A percentile compares a stretch with the other conserved stretches of the same genome.
Conservation (phyloP, 53 echinoderm and acorn worm species). For the Holothuria scabra region DNA sequence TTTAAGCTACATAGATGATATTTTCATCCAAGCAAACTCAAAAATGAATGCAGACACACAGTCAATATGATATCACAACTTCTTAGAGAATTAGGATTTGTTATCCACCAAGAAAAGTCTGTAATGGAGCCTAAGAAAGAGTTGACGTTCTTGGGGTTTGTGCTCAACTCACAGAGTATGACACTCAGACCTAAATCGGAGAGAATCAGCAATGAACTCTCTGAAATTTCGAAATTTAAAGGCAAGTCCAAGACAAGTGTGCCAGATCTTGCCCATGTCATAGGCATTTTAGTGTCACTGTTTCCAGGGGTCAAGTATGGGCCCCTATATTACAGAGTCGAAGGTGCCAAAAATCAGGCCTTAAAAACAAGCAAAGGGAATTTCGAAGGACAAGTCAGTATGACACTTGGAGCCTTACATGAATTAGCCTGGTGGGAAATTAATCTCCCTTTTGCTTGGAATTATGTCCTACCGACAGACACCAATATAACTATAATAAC, state of each 20-base stretch:
- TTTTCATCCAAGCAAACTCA: slow-evolving; percentile 30
- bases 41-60: slow-evolving; percentile 11
- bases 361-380: no score
- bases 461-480: no score
- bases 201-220: not conserved
- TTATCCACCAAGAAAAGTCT: slow-evolving; percentile 31
- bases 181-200: slow-evolving; percentile 9
- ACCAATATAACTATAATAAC: no score
- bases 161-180: slow-evolving; percentile 9
- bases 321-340: slow-evolving; percentile 18
- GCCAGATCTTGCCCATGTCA: slow-evolving; percentile 19
- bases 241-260: not conserved
- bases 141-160: slow-evolving; percentile 35
- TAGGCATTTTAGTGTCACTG: slow-evolving; percentile 33
- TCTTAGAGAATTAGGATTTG: slow-evolving; percentile 17
- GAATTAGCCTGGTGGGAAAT: no score
- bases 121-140: slow-evolving; percentile 23
- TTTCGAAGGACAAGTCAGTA: no score
- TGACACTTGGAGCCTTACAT: no score
- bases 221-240: slow-evolving; percentile 18
- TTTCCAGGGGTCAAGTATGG: slow-evolving; percentile 40
- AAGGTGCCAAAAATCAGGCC: no score
- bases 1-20: slow-evolving; percentile 40
- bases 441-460: no score
- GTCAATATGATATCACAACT: not conserved